Base-by-base conservation (phyloP, 2,888 invertebrate species). In the Suillia variegata region DNA sequence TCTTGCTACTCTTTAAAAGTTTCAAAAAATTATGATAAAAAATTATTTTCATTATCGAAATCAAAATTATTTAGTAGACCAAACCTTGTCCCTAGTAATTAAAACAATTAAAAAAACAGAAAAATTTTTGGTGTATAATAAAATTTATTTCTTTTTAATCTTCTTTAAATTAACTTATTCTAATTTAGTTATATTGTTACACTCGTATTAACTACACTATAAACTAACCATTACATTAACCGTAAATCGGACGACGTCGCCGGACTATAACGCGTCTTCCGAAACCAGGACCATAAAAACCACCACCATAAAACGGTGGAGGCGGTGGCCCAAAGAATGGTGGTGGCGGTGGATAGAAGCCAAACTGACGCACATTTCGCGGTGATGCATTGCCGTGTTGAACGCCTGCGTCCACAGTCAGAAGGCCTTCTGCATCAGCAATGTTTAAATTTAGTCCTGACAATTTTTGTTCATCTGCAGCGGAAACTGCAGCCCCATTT, bases 391-490 rank as follows among this genome's bases (percentile, higher is more conserved):
- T 24, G 4, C 17, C 54, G 42, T 53, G 54, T 17, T 50, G 54
- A 24, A 12, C 50, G 10, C 57, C 64, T 3, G 62, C 62, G 59
- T 71, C 71, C 24, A 65, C 69, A 10, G 58, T 59, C 26, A 68
- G 50, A 5, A 71, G 55, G 4, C 48, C 49, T 3, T 50, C 48
- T 3, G 55, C 59, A 26, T 20, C 31, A 24, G 45, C 57, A 20
- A 13, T 38, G 20, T 26, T 26, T 6, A 26, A 13, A 38, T n/a
- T n/a, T n/a, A n/a, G n/a, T n/a, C n/a, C n/a, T n/a, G n/a, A n/a
- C n/a, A 38, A 3, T 38, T n/a, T n/a, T 38, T 38, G 38, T 10
- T 26, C 10, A 5, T 26, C 26, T 10, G 5, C 55, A 58, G 17
- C 22, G n/a, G n/a, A n/a, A n/a, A n/a, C n/a, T n/a, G 38, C 26